These are phyloP conservation scores for Zaprionus lineosus DNA, from an alignment of 2,888 invertebrate species.

Conservation along the genomic window DNA sequence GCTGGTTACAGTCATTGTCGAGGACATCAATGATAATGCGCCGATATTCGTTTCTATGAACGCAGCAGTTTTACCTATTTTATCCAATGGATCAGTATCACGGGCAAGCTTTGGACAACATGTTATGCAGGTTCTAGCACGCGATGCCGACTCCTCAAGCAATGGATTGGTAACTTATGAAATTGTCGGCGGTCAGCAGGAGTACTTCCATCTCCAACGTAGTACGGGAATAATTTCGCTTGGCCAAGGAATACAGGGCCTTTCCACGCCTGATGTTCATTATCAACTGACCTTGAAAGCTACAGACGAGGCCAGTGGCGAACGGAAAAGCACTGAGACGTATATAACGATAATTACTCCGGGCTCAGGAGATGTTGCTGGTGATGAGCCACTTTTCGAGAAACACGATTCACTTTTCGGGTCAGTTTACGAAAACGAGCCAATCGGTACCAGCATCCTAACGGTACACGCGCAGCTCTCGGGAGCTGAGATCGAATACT, in stretches of 20 bases:
- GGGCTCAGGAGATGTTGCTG: slow-evolving; percentile 82
- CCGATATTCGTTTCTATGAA: slow-evolving; percentile 96
- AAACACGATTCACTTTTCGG: slow-evolving; percentile 87
- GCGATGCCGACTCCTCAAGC: slow-evolving; percentile 94
- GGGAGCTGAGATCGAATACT: slow-evolving; percentile 91
- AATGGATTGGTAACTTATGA: slow-evolving; percentile 97
- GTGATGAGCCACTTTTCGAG: slow-evolving; percentile 85
- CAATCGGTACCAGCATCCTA: slow-evolving; percentile 92
- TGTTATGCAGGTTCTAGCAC: slow-evolving; percentile 91
- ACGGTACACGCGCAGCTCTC: slow-evolving; percentile 89
- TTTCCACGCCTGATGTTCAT: slow-evolving; percentile 87
- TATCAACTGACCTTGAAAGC: slow-evolving; percentile 94
- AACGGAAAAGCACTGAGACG: slow-evolving; percentile 93
- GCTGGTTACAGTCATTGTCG: slow-evolving; percentile 94
- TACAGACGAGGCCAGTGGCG: slow-evolving; percentile 95
- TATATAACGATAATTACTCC: slow-evolving; percentile 92
- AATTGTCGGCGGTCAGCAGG: slow-evolving; percentile 89
- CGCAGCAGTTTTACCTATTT: slow-evolving; percentile 89
- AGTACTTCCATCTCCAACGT: slow-evolving; percentile 91
- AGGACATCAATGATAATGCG: slow-evolving; percentile 96
- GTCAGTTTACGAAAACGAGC: slow-evolving; percentile 94
- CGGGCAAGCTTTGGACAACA: slow-evolving; percentile 86
- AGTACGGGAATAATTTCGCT: slow-evolving; percentile 90
- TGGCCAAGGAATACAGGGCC: slow-evolving; percentile 83
- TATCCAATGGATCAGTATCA: slow-evolving; percentile 28